phyloP scores from a whole-genome alignment of 2,888 invertebrate genomes.

The Venusia cambrica region DNA sequence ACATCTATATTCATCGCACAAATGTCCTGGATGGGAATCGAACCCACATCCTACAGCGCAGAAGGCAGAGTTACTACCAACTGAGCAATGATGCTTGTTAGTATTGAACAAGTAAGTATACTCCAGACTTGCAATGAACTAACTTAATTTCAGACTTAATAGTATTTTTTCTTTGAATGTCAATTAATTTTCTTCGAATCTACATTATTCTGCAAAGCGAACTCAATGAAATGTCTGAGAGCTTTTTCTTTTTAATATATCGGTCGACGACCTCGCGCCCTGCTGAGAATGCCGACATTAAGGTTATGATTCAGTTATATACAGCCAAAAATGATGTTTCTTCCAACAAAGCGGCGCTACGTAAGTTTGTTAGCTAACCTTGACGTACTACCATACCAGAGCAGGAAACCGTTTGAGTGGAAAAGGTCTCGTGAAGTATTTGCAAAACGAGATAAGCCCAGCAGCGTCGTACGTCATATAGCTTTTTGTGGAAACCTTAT shows the following conservation, averaged over 20 bases:
- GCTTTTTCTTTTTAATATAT: slow-evolving; percentile 25
- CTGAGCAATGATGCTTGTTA: no score
- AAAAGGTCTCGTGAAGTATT: not conserved
- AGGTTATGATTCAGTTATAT: no score
- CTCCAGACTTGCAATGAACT: no score
- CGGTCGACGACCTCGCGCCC: slow-evolving; percentile 15
- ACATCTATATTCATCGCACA: no score
- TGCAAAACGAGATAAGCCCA: not conserved
- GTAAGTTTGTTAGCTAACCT: no score
- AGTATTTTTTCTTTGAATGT: slow-evolving; percentile 8
- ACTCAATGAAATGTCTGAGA: slow-evolving; percentile 17
- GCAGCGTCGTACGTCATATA: slow-evolving; percentile 7
- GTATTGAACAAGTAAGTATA: no score
- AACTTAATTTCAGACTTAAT: no score
- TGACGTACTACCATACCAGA: no score
- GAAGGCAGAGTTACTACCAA: no score
- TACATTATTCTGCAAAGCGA: slow-evolving; percentile 11
- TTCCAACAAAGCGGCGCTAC: not conserved
- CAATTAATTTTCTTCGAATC: slow-evolving; percentile 14
- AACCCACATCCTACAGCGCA: no score
- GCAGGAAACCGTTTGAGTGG: not conserved
- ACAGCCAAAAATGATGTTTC: not conserved
- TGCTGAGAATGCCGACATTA: slow-evolving; percentile 14
- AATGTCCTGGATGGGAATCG: no score
- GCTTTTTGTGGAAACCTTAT: slow-evolving; percentile 26